Base-by-base conservation (phyloP, 2,113 vertebrate species). In the Ahaetulla prasina region DNA sequence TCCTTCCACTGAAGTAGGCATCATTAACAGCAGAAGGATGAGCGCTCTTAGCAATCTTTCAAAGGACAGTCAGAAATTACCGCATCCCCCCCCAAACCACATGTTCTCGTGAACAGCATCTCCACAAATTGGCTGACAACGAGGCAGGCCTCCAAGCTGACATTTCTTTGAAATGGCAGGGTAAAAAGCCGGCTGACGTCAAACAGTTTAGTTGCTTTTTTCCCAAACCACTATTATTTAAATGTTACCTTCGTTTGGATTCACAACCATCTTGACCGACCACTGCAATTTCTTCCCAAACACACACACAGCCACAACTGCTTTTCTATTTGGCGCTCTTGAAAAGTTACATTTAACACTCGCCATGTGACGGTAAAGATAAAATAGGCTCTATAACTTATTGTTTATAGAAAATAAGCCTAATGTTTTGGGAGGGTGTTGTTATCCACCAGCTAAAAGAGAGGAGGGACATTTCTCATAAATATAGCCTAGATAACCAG, bases 111-210 rank as follows among this genome's bases (percentile, higher is more conserved):
- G 68, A 91, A 93, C 7, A 63, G 87, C 60, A 20, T 85, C 94
- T 92, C 94, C 74, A 89, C 35, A 95, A 94, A 91, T 18, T 87
- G 85, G 25, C 20, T 90, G 87, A 60, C 92, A 94, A 92, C 23
- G 91, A 85, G 89, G 6, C 57, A 94, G 90, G 22, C 10, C 85
- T 85, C 88, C 94, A 91, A 45, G 35, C 39, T 57, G 30, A 43
- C 85, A 92, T 35, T 91, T 94, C 52, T 74, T 94, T 43, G 20
- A 89, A 14, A 90, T 63, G 53, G 88, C 52, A 47, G 14, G 16
- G 20, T 43, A 0, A 86, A 88, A 87, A 84, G n/a, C 52, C 12
- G 16, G 18, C 63, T 60, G 88, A 57, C 43, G 16, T 39, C 87
- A 50, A 89, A 39, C 87, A 39, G 35, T 92, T 39, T 85, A 27